Base-by-base conservation (phyloP, 2,113 vertebrate species). In the Egretta garzetta region DNA sequence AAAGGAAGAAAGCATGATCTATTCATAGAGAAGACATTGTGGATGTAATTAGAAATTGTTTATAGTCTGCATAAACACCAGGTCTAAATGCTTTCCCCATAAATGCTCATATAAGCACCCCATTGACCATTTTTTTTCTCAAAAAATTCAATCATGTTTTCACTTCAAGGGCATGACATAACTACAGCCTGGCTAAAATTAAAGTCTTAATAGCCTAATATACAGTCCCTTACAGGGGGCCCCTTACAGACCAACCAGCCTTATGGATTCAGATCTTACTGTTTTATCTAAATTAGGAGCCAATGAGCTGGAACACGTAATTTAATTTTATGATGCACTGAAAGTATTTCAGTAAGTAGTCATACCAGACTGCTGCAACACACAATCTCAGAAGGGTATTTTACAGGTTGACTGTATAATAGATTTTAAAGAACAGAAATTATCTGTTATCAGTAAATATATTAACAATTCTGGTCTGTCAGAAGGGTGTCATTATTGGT, bases 241-340 rank as follows among this genome's bases (percentile, higher is more conserved):
- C 76, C 64, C 86, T 95, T 85, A 60, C 45, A 85, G 66, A 93
- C 70, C 84, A 80, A 62, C 56, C 32, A 79, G 58, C 52, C 35
- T 89, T 89, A 86, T 64, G 80, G 95, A 92, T 96, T 92, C 80
- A 89, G 64, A 96, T 96, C 91, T 95, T 74, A 75, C 83, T 68
- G 30, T 82, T 91, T 95, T 85, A 96, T 93, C 96, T 96, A 94
- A 97, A 95, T 97, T 97, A 91, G 88, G 67, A 93, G 52, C 73
- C 93, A 96, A 89, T 89, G 94, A 86, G 39, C 66, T 96, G 91
- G 93, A 96, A 97, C 88, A 89, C 73, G 66, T 93, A 91, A 96
- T 96, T 96, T 94, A 92, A 97, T 97, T 97, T 96, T 95, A 92
- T 96, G 76, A 96, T 94, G 76, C 60, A 93, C 60, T 96, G 92